Evolutionary conservation across 2,113 vertebrate genomes (phyloP).

Genomic region (Notarius lentiginosus): DNA sequence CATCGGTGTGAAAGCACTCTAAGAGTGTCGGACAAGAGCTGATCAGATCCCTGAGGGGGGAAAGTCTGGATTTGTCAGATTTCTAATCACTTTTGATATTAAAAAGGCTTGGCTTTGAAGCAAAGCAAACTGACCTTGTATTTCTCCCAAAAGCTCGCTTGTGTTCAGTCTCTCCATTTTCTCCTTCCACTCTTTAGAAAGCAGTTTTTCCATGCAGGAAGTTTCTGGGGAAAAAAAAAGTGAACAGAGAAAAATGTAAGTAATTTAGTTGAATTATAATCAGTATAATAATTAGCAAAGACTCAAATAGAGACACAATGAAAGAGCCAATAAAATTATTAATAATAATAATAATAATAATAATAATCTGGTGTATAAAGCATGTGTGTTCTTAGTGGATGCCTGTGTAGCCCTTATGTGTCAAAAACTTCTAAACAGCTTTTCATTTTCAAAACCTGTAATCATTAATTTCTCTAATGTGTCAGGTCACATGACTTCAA

Average conservation of each 20-base stretch:
- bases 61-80: constrained; percentile 3
- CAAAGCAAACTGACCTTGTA: constrained; percentile 84
- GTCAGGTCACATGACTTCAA: too few species aligned
- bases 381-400: too few species aligned
- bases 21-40: neutral
- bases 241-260: constrained; percentile 30
- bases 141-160: constrained; percentile 93
- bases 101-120: neutral
- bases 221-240: constrained; percentile 78
- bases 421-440: too few species aligned
- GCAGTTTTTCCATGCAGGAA: constrained; percentile 95
- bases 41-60: constrained; percentile 12
- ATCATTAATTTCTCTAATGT: too few species aligned
- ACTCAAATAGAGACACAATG: neutral
- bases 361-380: too few species aligned
- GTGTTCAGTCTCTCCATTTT: constrained; percentile 98
- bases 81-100: constrained; percentile 28
- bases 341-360: too few species aligned
- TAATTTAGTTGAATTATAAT: neutral
- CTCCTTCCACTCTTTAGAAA: constrained; percentile 99
- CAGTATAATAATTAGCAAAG: neutral
- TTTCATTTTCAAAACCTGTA: too few species aligned
- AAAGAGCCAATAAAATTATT: neutral
- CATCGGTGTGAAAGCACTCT: neutral
- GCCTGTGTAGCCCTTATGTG: too few species aligned